Evolutionary conservation across 2,888 invertebrate genomes (phyloP).

Genomic region (Smittia aterrima): DNA sequence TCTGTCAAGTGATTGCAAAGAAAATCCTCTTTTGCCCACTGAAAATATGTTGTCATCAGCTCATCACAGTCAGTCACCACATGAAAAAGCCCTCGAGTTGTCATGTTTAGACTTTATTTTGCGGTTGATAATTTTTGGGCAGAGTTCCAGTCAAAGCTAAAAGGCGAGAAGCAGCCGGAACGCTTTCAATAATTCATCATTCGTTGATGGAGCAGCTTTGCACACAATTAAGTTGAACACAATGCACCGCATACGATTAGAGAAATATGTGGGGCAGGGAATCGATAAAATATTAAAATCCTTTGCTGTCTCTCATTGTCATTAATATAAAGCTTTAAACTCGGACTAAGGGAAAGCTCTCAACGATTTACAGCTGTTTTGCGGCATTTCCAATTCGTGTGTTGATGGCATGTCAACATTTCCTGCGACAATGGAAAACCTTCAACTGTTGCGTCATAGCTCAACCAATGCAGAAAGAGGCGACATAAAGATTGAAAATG

Average conservation of each 20-base stretch:
- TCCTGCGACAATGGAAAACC: background rate
- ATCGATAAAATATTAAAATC: conserved; percentile 4
- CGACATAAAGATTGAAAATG: background rate
- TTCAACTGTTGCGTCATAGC: background rate
- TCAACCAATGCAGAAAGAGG: background rate
- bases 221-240: background rate
- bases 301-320: background rate
- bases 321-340: background rate
- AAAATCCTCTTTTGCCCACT: too few species aligned
- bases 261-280: background rate
- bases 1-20: too few species aligned
- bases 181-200: background rate
- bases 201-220: conserved; percentile 8
- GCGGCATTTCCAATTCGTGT: background rate
- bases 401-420: conserved; percentile 7
- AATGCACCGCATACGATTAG: too few species aligned
- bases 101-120: background rate
- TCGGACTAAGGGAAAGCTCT: background rate
- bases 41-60: too few species aligned
- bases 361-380: background rate
- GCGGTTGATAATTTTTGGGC: too few species aligned
- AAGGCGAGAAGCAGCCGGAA: background rate
- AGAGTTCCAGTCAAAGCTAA: background rate
- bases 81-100: too few species aligned
- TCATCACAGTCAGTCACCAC: too few species aligned